phyloP scores from a whole-genome alignment of 2,888 invertebrate species.

The Cerastis rubricosa region DNA sequence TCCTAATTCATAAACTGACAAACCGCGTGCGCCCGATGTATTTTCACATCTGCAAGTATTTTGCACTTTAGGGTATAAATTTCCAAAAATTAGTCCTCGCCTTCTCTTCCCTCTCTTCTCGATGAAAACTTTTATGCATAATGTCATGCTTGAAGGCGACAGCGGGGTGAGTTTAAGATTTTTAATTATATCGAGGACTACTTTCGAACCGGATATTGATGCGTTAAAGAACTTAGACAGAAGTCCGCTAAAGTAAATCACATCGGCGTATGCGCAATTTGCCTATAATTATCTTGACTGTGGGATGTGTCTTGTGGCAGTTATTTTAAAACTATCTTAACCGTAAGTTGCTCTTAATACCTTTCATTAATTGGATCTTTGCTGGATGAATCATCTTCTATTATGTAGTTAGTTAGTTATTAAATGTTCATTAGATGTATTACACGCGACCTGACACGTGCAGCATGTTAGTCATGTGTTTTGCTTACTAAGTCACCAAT shows the following conservation, averaged over 20 bases:
- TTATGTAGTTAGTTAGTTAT: conserved; percentile 9
- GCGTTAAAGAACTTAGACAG: too few species aligned
- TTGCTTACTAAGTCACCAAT: conserved; percentile 21
- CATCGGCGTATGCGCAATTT: not conserved
- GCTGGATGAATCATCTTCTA: conserved; percentile 14
- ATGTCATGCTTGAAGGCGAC: too few species aligned
- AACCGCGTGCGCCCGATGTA: not conserved
- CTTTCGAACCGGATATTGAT: not conserved
- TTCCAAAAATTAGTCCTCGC: not conserved
- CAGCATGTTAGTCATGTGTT: conserved; percentile 44
- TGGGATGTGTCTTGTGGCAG: not conserved
- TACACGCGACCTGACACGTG: conserved; percentile 43
- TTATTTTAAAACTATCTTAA: conserved; percentile 4
- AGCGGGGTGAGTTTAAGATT: not conserved
- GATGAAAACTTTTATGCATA: too few species aligned
- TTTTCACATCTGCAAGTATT: not conserved
- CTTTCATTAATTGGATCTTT: conserved; percentile 16
- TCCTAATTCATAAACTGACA: not conserved
- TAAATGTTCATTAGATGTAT: conserved; percentile 5
- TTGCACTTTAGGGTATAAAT: not conserved
- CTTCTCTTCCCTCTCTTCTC: not conserved
- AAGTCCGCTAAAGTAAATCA: not conserved
- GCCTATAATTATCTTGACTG: not conserved
- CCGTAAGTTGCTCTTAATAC: not conserved
- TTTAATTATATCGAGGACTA: not conserved